Percentiles rank a stretch among this genome's conserved stretches.
Conservation (phyloP, 2,797 vertebrate genomes). For the Acanthurus tractus region DNA sequence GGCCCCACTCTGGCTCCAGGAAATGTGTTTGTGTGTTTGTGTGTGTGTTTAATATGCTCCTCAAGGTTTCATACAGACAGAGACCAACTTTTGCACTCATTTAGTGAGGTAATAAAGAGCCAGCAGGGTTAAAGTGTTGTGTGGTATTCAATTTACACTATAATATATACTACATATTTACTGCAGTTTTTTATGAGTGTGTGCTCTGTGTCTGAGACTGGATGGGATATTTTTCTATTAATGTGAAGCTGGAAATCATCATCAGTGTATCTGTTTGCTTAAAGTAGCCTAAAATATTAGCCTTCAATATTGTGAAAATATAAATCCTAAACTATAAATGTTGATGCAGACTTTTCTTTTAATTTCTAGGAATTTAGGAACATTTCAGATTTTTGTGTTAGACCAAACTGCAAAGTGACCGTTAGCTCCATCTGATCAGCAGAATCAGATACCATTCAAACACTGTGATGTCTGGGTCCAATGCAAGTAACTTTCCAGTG, state of each 20-base stretch:
- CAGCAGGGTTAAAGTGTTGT: neutral
- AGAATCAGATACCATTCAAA: constrained; percentile 2
- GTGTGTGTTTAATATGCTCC: neutral
- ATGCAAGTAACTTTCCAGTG: too few relatives aligned
- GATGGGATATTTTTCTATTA: neutral
- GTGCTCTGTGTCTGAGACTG: neutral
- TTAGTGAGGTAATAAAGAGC: neutral
- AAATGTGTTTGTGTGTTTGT: neutral
- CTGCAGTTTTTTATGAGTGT: neutral
- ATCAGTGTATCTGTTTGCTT: neutral
- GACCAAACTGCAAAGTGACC: neutral
- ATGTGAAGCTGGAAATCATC: neutral
- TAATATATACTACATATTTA: neutral
- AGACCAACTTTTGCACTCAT: neutral
- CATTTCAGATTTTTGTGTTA: neutral
- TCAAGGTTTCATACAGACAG: neutral
- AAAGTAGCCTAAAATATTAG: neutral
- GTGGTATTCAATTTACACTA: too few relatives aligned
- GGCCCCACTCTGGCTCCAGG: too few relatives aligned
- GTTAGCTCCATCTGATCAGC: neutral
- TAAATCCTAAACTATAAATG: neutral
- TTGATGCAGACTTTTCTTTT: neutral
- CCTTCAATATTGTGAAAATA: too few relatives aligned
- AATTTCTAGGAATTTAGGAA: neutral
- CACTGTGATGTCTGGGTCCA: neutral